Base-by-base conservation (phyloP, 1,140 invertebrate species). In the Musca domestica region DNA sequence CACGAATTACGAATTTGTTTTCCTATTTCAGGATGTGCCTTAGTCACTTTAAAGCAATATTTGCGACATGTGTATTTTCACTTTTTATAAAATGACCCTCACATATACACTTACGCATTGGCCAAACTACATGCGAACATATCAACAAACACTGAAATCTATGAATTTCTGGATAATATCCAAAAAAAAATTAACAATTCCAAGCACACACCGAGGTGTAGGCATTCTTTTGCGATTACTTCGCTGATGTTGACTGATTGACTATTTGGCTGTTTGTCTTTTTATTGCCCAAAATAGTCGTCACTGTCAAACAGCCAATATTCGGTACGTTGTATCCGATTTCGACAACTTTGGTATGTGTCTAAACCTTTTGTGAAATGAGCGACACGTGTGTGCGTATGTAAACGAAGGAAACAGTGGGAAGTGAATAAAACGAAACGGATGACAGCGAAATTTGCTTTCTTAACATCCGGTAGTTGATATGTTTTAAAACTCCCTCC, bases 171-270 rank as follows among this genome's bases (percentile, higher is more conserved):
- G 34, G 34, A 41, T 5, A 41, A 41, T 41, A 10, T 41, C 34
- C 34, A 41, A 27, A 58, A 61, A n/a, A 58, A 58, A 30, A 61
- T 41, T 61, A 34, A 41, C 7, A 34, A 61, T 61, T 61, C 56
- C 27, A 61, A 61, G 20, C 56, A 61, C 56, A 61, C 20, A 41
- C n/a, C 2, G 5, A 5, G 34, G 12, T 5, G 34, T 41, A 41
- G 27, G 30, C 30, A 61, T 61, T 61, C 56, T 61, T 61, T 41
- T 23, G 56, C 9, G 56, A 27, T 61, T 61, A 34, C 27, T 19
- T 30, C 15, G 51, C 15, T 23, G 51, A 22, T 41, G 34, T 7
- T 52, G 19, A 23, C 51, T 52, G 19, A 23, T 22, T 52, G 51
- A 51, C 14, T n/a, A n/a, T n/a, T n/a, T n/a, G n/a, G n/a, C n/a